Conservation (phyloP, 2,797 vertebrate genomes). For the Chloroceryle inda region DNA sequence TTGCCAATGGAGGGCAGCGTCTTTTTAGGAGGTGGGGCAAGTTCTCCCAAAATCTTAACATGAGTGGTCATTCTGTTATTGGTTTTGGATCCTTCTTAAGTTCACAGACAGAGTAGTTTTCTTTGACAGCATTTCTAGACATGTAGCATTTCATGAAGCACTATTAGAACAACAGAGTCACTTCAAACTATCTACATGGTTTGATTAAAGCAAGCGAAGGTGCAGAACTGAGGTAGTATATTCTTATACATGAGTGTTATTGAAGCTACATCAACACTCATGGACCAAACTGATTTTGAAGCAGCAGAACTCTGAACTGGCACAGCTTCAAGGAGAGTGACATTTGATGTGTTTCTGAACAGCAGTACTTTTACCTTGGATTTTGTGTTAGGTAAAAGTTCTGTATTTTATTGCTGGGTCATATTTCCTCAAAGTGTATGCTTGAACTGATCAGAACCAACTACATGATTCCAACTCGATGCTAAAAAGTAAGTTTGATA, state of each 20-base stretch:
- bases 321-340: background rate
- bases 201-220: background rate
- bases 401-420: background rate
- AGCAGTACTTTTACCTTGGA: background rate
- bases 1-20: background rate
- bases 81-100: background rate
- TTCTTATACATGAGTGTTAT: background rate
- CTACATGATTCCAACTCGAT: background rate
- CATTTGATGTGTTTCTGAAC: background rate
- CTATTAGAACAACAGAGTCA: background rate
- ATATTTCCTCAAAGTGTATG: background rate
- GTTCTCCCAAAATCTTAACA: background rate
- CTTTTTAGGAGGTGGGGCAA: background rate
- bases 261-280: background rate
- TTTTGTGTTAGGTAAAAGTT: rapidly evolving
- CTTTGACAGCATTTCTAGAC: background rate
- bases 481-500: background rate
- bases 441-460: background rate
- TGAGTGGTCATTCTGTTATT: background rate
- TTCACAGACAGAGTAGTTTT: background rate
- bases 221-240: background rate
- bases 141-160: background rate
- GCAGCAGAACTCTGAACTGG: background rate
- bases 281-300: background rate
- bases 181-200: background rate